Base-by-base conservation (phyloP, 2,888 invertebrate species). In the Trachelus stipa region DNA sequence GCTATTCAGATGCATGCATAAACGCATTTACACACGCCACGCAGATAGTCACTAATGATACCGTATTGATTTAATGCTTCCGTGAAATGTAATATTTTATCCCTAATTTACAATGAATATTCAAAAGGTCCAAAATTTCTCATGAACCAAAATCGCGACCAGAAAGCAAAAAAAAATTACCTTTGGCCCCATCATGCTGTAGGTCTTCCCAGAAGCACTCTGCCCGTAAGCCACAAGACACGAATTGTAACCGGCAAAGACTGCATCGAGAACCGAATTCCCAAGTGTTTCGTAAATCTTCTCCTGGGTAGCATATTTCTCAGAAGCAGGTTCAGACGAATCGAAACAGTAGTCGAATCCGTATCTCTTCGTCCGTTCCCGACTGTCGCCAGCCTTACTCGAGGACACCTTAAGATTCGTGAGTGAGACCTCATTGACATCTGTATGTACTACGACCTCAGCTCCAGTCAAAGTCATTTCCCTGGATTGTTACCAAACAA, bases 171-270 rank as follows among this genome's bases (percentile, higher is more conserved):
- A 35, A 56, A 23, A 56, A 9, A 9, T 12, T 92, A 89, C 89
- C 88, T 89, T 89, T 12, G 87, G 83, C 1, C 96, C 96, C 94
- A 95, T 94, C 95, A 96, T 96, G 12, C 96, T 96, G 88, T 95
- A 95, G 0, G 96, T 96, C 91, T 96, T 96, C 34, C 96, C 96
- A 0, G 95, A 95, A 1, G 96, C 94, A 85, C 95, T 96, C 90
- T 96, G 96, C 0, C 96, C 96, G 86, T 96, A 96, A 0, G 96
- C 95, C 87, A 96, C 92, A 69, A 96, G 93, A 88, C 95, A 96
- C 1, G 95, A 94, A 82, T 95, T 94, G 82, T 93, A 93, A 0
- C 96, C 95, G 4, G 92, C 92, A 78, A 93, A 92, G 12, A 96
- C 92, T 40, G 94, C 94, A 35, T 93, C 92, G 75, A 95, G 91